Conservation (phyloP, 2,888 invertebrate genomes). For the Eupithecia inturbata region DNA sequence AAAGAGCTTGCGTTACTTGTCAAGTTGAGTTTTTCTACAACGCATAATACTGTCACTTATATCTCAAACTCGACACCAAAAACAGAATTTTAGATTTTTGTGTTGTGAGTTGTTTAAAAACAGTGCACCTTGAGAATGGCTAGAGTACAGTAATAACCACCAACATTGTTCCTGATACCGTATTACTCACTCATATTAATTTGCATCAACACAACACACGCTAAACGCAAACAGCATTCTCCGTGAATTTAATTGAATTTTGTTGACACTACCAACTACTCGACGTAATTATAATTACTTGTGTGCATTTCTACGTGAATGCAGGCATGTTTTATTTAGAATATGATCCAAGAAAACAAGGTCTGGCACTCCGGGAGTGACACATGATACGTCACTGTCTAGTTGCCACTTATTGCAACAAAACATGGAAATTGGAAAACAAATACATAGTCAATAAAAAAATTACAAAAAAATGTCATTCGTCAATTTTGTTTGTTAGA, state of each 20-base stretch:
- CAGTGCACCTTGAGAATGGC: neutral
- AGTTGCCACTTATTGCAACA: no score
- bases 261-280: slow-evolving; percentile 69
- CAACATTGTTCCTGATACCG: neutral
- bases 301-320: slow-evolving; percentile 59
- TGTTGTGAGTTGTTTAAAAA: neutral
- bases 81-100: neutral
- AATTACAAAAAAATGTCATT: no score
- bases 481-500: no score
- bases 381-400: no score
- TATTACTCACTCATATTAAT: slow-evolving; percentile 22
- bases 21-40: no score
- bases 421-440: no score
- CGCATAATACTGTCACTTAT: no score
- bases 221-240: slow-evolving; percentile 47
- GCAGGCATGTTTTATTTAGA: neutral
- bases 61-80: neutral
- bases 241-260: slow-evolving; percentile 66
- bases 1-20: no score
- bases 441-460: no score
- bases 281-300: slow-evolving; percentile 69
- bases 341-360: no score
- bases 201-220: slow-evolving; percentile 33
- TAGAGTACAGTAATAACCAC: neutral
- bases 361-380: no score